phyloP scores from a whole-genome alignment of 2,113 vertebrate genomes.

The Ophthalmolycus amberensis region DNA sequence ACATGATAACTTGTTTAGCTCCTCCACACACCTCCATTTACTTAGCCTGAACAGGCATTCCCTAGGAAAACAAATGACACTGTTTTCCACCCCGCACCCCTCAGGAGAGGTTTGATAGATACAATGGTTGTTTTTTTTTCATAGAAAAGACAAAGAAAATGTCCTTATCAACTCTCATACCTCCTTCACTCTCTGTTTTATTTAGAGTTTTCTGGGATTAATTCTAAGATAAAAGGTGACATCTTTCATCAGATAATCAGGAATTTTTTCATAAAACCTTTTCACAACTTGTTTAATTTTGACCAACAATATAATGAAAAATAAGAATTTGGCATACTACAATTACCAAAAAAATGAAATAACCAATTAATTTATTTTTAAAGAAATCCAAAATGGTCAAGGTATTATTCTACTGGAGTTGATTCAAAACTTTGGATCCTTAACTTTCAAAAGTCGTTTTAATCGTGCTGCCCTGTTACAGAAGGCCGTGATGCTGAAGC shows the following conservation, averaged over 20 bases:
- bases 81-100: no score
- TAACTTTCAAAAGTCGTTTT: neutral
- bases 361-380: neutral
- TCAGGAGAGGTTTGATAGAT: neutral
- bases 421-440: neutral
- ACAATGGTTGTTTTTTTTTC: neutral
- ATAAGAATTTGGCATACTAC: neutral
- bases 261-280: neutral
- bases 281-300: neutral
- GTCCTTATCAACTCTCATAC: neutral
- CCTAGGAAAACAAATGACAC: neutral
- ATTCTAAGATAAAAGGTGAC: neutral
- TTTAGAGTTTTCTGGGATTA: neutral
- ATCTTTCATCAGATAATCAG: no score
- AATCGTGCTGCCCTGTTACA: conserved; percentile 49
- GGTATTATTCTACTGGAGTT: neutral
- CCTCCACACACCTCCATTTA: conserved; percentile 3
- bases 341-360: neutral
- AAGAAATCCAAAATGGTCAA: neutral
- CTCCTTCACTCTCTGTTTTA: neutral
- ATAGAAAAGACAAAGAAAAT: conserved; percentile 1
- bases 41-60: neutral
- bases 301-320: neutral
- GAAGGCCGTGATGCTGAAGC: conserved; percentile 84
- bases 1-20: neutral